Evolutionary conservation across 2,113 vertebrate species (phyloP).

Genomic region (Drymodes brunneopygia): DNA sequence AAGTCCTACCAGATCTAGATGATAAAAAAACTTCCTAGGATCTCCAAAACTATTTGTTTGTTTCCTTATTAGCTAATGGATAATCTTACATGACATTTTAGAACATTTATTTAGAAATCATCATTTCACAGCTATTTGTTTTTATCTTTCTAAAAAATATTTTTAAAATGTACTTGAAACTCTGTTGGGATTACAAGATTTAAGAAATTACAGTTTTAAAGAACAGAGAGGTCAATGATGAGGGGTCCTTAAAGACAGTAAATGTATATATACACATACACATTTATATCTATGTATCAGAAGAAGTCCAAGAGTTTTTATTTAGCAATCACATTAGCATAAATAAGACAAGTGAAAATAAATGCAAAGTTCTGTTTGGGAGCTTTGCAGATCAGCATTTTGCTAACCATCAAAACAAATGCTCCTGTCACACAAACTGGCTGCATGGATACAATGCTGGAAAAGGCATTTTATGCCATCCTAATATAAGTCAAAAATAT

Average conservation of each 20-base stretch:
- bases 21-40: background rate
- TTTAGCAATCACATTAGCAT: background rate
- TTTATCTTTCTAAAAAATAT: background rate
- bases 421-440: background rate
- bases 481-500: background rate
- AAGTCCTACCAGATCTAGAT: background rate
- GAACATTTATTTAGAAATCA: background rate
- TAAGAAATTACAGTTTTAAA: background rate
- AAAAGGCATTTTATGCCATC: background rate
- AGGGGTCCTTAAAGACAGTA: background rate
- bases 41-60: background rate
- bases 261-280: rapidly evolving
- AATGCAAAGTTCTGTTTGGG: background rate
- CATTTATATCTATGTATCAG: background rate
- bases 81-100: background rate
- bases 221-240: background rate
- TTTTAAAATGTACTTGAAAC: background rate
- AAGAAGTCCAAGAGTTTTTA: background rate
- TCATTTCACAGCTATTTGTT: background rate
- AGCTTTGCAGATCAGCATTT: slow-evolving; percentile 38
- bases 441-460: background rate
- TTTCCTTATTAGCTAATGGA: background rate
- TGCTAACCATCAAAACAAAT: slow-evolving; percentile 22
- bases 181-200: background rate
- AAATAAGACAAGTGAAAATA: slow-evolving; percentile 13